A percentile compares a stretch with the other conserved stretches of the same genome.
Evolutionary conservation across 2,888 invertebrate species (phyloP).

Genomic region (Dioctria rufipes): DNA sequence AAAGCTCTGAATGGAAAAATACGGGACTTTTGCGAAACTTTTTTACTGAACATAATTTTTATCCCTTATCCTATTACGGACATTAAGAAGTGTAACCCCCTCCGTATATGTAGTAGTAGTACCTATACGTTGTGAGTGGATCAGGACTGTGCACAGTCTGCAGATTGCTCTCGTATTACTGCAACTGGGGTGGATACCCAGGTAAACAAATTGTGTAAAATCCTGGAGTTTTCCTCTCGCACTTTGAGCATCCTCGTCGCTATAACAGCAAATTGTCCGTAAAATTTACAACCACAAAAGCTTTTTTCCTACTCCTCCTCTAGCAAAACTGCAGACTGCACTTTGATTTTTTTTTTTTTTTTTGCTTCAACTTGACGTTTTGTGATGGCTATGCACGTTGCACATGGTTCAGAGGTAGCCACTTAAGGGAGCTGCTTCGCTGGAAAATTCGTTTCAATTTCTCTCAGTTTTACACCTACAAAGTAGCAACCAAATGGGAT

Average conservation of each 20-base stretch:
- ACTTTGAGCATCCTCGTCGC: conserved; percentile 40
- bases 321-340: conserved; percentile 41
- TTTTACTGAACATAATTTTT: conserved; percentile 56
- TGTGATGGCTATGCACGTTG: background rate
- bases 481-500: conserved; percentile 53
- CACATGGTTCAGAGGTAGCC: conserved; percentile 10
- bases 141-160: conserved; percentile 29
- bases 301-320: conserved; percentile 49
- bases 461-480: conserved; percentile 56
- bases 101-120: background rate
- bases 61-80: conserved; percentile 55
- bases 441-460: conserved; percentile 55
- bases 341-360: background rate
- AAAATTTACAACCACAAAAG: conserved; percentile 58
- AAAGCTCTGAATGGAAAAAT: conserved; percentile 49
- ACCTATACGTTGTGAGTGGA: background rate
- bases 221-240: conserved; percentile 55
- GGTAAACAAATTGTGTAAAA: conserved; percentile 57
- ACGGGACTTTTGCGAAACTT: conserved; percentile 51
- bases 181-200: conserved; percentile 27
- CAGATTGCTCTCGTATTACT: conserved; percentile 47
- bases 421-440: conserved; percentile 40
- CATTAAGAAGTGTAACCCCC: conserved; percentile 45
- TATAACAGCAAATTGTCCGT: conserved; percentile 57
- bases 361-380: background rate